These are phyloP conservation scores for Agrenia bidenticulata DNA, from an alignment of 2,888 invertebrate genomes.

Conservation along the genomic window DNA sequence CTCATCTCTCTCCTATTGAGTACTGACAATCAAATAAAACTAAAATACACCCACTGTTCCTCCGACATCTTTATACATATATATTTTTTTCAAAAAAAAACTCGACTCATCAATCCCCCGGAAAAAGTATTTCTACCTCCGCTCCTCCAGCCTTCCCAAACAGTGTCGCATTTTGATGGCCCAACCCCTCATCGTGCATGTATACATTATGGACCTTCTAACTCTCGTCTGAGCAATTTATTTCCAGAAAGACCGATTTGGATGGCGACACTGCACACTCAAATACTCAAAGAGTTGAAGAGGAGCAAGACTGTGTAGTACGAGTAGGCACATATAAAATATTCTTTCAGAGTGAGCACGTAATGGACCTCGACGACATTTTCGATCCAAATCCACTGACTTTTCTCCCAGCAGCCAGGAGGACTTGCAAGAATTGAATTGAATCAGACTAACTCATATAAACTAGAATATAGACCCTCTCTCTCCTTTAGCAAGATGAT, in stretches of 20 bases:
- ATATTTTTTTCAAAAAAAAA: no score
- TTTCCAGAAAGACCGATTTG: conserved; percentile 15
- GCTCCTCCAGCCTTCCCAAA: no score
- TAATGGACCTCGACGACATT: conserved; percentile 53
- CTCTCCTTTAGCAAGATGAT: not conserved
- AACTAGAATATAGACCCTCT: no score
- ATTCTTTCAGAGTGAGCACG: conserved; percentile 43
- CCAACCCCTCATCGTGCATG: no score
- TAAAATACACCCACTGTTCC: no score
- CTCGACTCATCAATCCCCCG: not conserved
- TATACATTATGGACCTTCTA: not conserved
- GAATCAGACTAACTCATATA: conserved; percentile 6
- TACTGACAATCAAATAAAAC: no score
- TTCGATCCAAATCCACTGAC: conserved; percentile 33
- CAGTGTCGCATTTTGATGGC: no score
- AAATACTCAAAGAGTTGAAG: conserved; percentile 13
- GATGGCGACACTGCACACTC: conserved; percentile 5
- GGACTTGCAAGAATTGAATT: conserved; percentile 18
- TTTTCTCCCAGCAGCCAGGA: conserved; percentile 8
- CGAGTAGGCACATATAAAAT: conserved; percentile 17
- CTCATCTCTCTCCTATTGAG: no score
- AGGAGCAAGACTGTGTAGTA: not conserved
- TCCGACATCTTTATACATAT: no score
- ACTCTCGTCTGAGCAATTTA: conserved; percentile 11
- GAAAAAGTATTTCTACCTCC: no score